A percentile compares a stretch with the other conserved stretches of the same genome.
These are phyloP conservation scores for Paratrypauchen microcephalus DNA, from an alignment of 2,797 vertebrate species.

Conservation along the genomic window DNA sequence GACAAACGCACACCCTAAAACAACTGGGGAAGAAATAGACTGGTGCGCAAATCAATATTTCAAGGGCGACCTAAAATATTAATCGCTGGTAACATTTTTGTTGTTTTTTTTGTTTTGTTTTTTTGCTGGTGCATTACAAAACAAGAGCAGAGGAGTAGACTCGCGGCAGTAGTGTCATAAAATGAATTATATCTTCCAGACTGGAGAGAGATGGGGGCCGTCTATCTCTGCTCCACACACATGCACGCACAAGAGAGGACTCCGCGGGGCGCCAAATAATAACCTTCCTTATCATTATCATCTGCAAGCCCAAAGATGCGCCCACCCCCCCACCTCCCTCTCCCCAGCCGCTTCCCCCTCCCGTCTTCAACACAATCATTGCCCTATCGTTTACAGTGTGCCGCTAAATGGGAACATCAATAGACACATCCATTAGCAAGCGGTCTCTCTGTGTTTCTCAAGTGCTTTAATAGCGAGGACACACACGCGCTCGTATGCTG, in stretches of 20 bases:
- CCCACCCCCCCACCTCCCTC: slow-evolving; percentile 39
- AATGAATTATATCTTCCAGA: slow-evolving; percentile 59
- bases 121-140: slow-evolving; percentile 18
- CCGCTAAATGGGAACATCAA: slow-evolving; percentile 72
- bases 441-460: slow-evolving; percentile 61
- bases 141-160: slow-evolving; percentile 18
- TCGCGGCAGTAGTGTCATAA: slow-evolving; percentile 34
- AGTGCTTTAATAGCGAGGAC: slow-evolving; percentile 62
- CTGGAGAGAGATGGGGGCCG: slow-evolving; percentile 36
- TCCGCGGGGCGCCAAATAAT: slow-evolving; percentile 66
- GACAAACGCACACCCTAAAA: slow-evolving; percentile 26
- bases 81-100: slow-evolving; percentile 30
- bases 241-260: slow-evolving; percentile 44
- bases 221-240: slow-evolving; percentile 25
- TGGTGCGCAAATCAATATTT: slow-evolving; percentile 60
- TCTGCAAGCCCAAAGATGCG: slow-evolving; percentile 47
- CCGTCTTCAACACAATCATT: slow-evolving; percentile 64
- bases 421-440: slow-evolving; percentile 70
- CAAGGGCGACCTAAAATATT: slow-evolving; percentile 49
- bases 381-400: slow-evolving; percentile 70
- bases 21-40: slow-evolving; percentile 8
- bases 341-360: slow-evolving; percentile 39
- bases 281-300: slow-evolving; percentile 69
- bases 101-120: slow-evolving; percentile 13
- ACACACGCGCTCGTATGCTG: neutral